Percentiles rank a stretch among this genome's conserved stretches.
These are phyloP conservation scores for Beris chalybata DNA, from an alignment of 2,888 invertebrate genomes.

Conservation along the genomic window DNA sequence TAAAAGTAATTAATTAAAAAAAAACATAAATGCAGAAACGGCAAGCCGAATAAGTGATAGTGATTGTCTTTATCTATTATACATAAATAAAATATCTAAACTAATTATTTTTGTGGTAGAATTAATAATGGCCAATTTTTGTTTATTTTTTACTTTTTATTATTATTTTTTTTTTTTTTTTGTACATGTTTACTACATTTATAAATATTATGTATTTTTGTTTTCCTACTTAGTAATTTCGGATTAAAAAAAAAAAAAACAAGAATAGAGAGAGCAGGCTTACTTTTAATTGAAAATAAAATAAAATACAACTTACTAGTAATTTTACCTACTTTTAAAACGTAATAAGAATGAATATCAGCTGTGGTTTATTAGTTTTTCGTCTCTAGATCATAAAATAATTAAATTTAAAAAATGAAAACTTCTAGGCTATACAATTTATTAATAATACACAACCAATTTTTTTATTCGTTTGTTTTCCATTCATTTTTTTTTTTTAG, in stretches of 20 bases:
- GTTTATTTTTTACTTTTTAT: conserved; percentile 1
- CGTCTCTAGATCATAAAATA: conserved; percentile 18
- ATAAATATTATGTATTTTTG: conserved; percentile 9
- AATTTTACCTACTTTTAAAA: conserved; percentile 22
- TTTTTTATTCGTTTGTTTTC: not conserved
- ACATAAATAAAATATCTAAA: too few species aligned
- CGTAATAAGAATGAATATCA: conserved; percentile 1
- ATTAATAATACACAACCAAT: not conserved
- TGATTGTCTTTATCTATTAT: conserved; percentile 9
- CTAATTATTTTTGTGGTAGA: too few species aligned
- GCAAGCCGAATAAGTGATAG: conserved; percentile 30
- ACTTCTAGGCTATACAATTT: not conserved
- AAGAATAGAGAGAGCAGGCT: conserved; percentile 16
- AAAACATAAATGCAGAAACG: conserved; percentile 28
- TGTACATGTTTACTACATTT: conserved; percentile 10
- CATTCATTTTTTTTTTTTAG: not conserved
- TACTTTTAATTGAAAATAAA: conserved; percentile 31
- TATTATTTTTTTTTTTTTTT: conserved; percentile 9
- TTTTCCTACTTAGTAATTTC: conserved; percentile 17
- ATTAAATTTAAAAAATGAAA: not conserved
- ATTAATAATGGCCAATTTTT: conserved; percentile 3
- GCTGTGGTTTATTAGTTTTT: conserved; percentile 31
- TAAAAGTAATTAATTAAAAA: too few species aligned
- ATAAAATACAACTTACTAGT: conserved; percentile 20
- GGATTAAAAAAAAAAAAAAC: conserved; percentile 14